phyloP scores from a whole-genome alignment of 2,113 vertebrate species.

The Myxocyprinus asiaticus region DNA sequence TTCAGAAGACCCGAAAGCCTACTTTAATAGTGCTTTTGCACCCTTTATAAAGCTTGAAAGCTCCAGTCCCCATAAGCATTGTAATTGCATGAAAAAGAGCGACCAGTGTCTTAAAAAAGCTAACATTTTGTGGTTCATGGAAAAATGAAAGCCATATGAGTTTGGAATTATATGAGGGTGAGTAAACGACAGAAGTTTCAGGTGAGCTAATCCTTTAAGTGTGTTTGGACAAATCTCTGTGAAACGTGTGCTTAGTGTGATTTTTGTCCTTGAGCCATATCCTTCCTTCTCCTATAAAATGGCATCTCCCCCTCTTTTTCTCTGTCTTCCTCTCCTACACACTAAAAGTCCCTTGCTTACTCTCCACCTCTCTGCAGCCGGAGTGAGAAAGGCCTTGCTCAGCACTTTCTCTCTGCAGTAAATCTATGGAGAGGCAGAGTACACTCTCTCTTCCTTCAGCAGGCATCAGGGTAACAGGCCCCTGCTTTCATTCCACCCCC shows the following conservation, averaged over 20 bases:
- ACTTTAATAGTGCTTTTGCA: too few species aligned
- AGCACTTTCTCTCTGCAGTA: constrained; percentile 78
- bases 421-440: constrained; percentile 60
- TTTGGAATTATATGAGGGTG: too few species aligned
- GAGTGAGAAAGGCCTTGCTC: constrained; percentile 65
- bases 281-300: constrained; percentile 13
- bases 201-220: not conserved
- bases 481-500: constrained; percentile 50
- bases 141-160: too few species aligned
- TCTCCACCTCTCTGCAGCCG: constrained; percentile 51
- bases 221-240: not conserved
- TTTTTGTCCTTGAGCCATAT: constrained; percentile 31
- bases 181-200: too few species aligned
- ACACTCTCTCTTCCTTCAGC: constrained; percentile 56
- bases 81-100: too few species aligned
- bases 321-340: too few species aligned
- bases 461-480: constrained; percentile 59
- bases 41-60: too few species aligned
- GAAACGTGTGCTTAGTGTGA: not conserved
- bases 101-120: too few species aligned
- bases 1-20: too few species aligned
- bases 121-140: too few species aligned
- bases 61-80: too few species aligned
- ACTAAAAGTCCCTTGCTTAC: constrained; percentile 46
- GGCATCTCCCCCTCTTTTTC: too few species aligned